Conservation (phyloP, 2,113 vertebrate species). For the Indri indri region DNA sequence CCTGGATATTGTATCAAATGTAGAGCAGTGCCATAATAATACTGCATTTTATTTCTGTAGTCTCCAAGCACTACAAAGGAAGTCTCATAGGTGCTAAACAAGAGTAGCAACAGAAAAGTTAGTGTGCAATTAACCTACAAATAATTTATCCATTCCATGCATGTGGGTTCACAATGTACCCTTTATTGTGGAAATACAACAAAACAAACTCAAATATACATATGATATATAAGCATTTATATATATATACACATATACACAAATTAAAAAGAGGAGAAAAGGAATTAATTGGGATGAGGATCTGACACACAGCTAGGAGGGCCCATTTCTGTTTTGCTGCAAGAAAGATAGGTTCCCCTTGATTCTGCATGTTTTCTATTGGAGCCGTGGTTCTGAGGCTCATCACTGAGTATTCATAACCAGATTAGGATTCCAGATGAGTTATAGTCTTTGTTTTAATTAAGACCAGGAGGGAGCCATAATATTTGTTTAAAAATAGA, state of each 20-base stretch:
- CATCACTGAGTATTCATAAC: background rate
- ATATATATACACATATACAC: background rate
- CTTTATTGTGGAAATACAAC: background rate
- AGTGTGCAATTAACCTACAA: constrained; percentile 3
- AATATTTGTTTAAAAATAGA: constrained; percentile 72
- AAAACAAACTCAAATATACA: background rate
- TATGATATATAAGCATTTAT: too few relatives aligned
- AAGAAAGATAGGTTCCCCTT: constrained; percentile 58
- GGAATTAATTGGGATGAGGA: background rate
- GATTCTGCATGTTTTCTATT: background rate
- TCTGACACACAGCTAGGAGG: background rate
- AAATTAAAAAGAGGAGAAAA: constrained; percentile 8
- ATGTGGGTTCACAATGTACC: background rate
- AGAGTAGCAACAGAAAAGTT: constrained; percentile 4
- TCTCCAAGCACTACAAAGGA: background rate
- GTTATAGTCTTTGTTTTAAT: constrained; percentile 41
- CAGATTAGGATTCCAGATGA: constrained; percentile 31
- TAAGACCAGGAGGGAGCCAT: constrained; percentile 32
- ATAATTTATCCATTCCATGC: background rate
- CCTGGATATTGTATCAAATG: background rate
- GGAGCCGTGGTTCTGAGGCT: background rate
- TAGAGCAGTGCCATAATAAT: constrained; percentile 4
- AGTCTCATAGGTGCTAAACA: background rate
- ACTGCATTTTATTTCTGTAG: background rate
- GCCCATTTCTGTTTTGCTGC: constrained; percentile 67